Evolutionary conservation across 2,888 invertebrate species (phyloP), one percentile per base, ranked within the genome.

Genomic region (Amorpha juglandis): DNA sequence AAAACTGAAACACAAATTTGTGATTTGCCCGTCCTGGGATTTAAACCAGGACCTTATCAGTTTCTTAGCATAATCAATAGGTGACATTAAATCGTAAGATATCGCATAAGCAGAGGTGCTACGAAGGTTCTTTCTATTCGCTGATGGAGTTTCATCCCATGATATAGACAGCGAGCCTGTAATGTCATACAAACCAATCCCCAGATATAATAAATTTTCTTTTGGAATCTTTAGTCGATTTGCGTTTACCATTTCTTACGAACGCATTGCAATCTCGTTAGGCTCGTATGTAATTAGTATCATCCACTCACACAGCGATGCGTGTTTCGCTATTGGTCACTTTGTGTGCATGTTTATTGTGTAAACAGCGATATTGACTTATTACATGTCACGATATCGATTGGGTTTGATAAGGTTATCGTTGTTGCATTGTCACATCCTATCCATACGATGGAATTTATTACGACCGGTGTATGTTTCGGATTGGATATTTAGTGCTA

Each of bases 211-310:
- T n/a, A n/a, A n/a, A n/a, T n/a, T n/a, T n/a, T n/a, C n/a, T n/a
- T n/a, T n/a, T n/a, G n/a, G n/a, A 45, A 45, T 45, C 14, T 1
- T 70, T 55, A 71, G 77, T 73, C 70, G 67, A 73, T 71, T 69
- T 63, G 58, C 50, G 63, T 55, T 67, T 62, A 58, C 63, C 69
- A 66, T 69, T 70, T 67, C 68, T 72, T 70, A 66, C 66, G 55
- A 63, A 65, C 69, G 62, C 52, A 48, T 64, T 51, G 65, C 47
- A 33, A 65, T 66, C 9, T 70, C 16, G 27, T 63, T 67, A 35
- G 65, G 66, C 68, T 67, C 47, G 58, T 66, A 68, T 51, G 51
- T 70, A 70, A 74, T 76, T 72, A 67, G 66, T 53, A 19, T 6
- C 35, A 53, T 62, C 50, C 58, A 62, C 63, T 64, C 65, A 62